phyloP scores from a whole-genome alignment of 1,140 invertebrate genomes.

The Heliconius melpomene region DNA sequence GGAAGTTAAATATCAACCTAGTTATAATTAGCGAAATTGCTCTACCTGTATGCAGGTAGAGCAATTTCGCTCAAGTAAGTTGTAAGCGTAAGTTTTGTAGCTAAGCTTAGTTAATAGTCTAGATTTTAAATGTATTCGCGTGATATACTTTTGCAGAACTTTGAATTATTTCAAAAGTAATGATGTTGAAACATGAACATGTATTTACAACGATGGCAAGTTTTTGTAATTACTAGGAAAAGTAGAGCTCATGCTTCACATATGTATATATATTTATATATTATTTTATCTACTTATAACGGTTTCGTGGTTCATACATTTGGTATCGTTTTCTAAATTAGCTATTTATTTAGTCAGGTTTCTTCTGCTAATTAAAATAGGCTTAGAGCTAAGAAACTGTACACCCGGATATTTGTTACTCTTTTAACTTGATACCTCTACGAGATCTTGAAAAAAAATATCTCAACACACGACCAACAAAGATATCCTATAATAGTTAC shows the following conservation, averaged over 20 bases:
- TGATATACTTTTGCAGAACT: slow-evolving; percentile 9
- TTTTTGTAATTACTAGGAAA: neutral
- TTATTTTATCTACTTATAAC: too few relatives aligned
- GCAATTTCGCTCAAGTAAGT: neutral
- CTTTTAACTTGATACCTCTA: too few relatives aligned
- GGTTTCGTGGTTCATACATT: too few relatives aligned
- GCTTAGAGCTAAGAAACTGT: too few relatives aligned
- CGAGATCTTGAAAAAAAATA: too few relatives aligned
- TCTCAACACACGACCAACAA: too few relatives aligned
- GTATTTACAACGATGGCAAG: neutral
- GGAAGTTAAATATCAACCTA: neutral
- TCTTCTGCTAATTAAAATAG: too few relatives aligned
- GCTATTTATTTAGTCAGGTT: too few relatives aligned
- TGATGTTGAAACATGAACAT: slow-evolving; percentile 22
- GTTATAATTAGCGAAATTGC: neutral
- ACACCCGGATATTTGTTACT: too few relatives aligned
- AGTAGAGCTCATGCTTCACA: neutral
- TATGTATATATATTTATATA: too few relatives aligned
- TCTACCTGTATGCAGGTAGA: neutral
- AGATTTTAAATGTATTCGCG: slow-evolving; percentile 6
- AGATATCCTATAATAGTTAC: too few relatives aligned
- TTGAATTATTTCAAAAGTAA: slow-evolving; percentile 19
- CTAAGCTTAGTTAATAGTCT: neutral
- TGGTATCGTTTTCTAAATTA: too few relatives aligned
- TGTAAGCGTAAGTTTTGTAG: neutral